Base-by-base conservation (phyloP, 2,888 invertebrate species). In the Globia sparganii region DNA sequence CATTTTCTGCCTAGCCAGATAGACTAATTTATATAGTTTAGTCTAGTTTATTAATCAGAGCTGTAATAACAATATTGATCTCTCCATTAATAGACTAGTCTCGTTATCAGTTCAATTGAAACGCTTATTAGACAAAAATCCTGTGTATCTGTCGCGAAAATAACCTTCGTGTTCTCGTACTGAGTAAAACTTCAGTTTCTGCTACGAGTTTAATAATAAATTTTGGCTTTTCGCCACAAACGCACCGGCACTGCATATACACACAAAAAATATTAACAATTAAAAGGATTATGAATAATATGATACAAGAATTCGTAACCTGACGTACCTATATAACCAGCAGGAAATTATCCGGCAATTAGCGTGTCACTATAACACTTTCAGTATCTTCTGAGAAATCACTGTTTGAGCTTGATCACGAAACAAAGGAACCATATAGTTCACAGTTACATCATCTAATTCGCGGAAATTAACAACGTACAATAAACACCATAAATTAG, bases 171-270 rank as follows among this genome's bases (percentile, higher is more conserved):
- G 88, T 88, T 86, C 90, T 89, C 86, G 89, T 87, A 82, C 82
- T 77, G 91, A 85, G 90, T 91, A 93, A 94, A 93, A 92, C 92
- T 92, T 90, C 93, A 94, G 93, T 94, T 93, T 93, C 92, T 91
- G 90, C 86, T 86, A 83, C 84, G 88, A 85, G 91, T 90, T 92
- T 94, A 94, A 94, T 95, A 94, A 94, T 95, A 96, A 88, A 94
- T 91, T 91, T 92, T 96, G 96, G 96, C 96, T 90, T 90, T 86
- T 74, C 88, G 96, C 96, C 96, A 95, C 91, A 82, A 81, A 86
- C 90, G 90, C 89, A 88, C 86, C 87, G 75, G 87, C 77, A 83
- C 80, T 89, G 87, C 88, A 87, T 87, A 86, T 80, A 88, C 84
- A 89, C 89, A 91, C 88, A 84, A 85, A 85, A 86, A 82, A 56